phyloP scores from a whole-genome alignment of 2,888 invertebrate genomes.

The Herminia tarsipennalis region DNA sequence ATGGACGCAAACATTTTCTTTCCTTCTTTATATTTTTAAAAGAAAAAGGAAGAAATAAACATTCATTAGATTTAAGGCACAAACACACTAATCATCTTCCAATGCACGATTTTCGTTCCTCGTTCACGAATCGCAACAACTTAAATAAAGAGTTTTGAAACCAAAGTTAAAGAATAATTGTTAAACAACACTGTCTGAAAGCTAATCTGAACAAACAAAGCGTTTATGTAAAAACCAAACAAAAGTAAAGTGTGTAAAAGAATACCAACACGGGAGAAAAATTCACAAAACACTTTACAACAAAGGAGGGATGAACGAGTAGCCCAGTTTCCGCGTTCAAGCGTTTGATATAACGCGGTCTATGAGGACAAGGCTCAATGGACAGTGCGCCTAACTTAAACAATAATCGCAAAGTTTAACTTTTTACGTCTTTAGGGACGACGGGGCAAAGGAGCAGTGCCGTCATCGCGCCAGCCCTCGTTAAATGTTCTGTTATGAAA shows the following conservation, averaged over 20 bases:
- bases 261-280: constrained; percentile 20
- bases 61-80: too few relatives aligned
- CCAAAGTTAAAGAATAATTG: constrained; percentile 4
- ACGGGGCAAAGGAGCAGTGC: constrained; percentile 18
- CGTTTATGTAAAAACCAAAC: too few relatives aligned
- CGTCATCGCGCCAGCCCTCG: constrained; percentile 42
- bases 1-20: too few relatives aligned
- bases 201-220: too few relatives aligned
- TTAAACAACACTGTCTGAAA: too few relatives aligned
- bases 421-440: constrained; percentile 43
- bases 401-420: constrained; percentile 47
- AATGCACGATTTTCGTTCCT: too few relatives aligned
- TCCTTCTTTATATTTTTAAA: too few relatives aligned
- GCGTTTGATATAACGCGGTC: constrained; percentile 35
- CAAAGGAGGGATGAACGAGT: constrained; percentile 26
- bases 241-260: constrained; percentile 25
- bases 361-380: constrained; percentile 35
- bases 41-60: too few relatives aligned
- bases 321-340: constrained; percentile 20
- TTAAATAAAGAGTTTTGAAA: constrained; percentile 1
- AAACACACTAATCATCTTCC: too few relatives aligned
- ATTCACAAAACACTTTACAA: too few relatives aligned
- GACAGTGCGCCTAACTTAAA: constrained; percentile 41
- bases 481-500: constrained; percentile 52
- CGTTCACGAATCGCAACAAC: too few relatives aligned